These are phyloP conservation scores for Sesamia inferens DNA, from an alignment of 2,888 invertebrate genomes.

Conservation along the genomic window DNA sequence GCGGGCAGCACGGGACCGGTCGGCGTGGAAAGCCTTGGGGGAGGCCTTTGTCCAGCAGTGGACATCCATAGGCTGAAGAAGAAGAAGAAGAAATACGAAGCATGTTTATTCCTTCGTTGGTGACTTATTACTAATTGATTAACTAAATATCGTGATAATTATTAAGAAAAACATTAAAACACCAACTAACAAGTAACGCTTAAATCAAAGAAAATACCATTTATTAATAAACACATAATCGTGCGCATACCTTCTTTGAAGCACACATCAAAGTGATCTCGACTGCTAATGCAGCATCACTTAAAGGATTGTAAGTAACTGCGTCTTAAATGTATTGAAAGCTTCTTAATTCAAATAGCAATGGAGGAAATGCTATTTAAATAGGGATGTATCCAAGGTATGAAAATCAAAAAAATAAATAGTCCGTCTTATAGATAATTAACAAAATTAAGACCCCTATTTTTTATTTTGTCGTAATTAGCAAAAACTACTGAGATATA, in stretches of 20 bases:
- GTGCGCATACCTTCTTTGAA: conserved; percentile 46
- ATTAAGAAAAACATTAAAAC: neutral
- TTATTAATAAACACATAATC: conserved; percentile 36
- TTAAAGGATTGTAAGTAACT: conserved; percentile 34
- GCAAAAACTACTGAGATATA: too few species aligned
- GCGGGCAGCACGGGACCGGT: too few species aligned
- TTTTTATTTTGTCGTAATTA: too few species aligned
- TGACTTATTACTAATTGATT: neutral
- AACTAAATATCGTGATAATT: neutral
- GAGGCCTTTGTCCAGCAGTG: too few species aligned
- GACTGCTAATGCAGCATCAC: conserved; percentile 33
- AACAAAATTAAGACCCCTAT: too few species aligned
- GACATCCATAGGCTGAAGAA: too few species aligned
- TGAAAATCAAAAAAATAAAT: too few species aligned
- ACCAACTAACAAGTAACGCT: neutral
- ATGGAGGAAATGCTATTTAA: too few species aligned
- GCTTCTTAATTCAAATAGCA: conserved; percentile 16
- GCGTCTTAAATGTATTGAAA: conserved; percentile 22
- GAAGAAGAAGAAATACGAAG: too few species aligned
- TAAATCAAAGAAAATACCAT: conserved; percentile 24
- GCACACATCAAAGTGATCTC: conserved; percentile 46
- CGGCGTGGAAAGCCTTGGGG: too few species aligned
- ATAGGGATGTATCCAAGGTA: too few species aligned
- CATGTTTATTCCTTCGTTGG: neutral
- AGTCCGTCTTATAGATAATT: too few species aligned